Evolutionary conservation across 2,113 vertebrate genomes (phyloP).

Genomic region (Arvicanthis niloticus): DNA sequence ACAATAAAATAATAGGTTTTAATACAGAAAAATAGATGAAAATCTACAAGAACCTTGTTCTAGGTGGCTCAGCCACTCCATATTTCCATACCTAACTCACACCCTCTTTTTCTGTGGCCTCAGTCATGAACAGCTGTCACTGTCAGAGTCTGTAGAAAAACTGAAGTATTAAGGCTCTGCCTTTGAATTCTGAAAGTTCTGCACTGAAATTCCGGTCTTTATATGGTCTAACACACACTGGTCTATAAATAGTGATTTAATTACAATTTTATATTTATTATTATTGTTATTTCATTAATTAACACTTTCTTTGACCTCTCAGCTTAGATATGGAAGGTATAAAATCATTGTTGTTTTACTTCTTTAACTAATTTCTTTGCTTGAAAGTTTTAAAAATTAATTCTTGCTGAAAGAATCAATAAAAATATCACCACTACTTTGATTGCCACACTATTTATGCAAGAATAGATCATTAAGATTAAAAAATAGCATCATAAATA

Average conservation of each 20-base stretch:
- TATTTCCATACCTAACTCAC: rapidly evolving
- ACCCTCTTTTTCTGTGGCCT: rapidly evolving
- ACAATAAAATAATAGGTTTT: not conserved
- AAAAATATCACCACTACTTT: not conserved
- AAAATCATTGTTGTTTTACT: not conserved
- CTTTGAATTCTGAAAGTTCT: not conserved
- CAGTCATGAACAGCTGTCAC: rapidly evolving
- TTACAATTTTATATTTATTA: not conserved
- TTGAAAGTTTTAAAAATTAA: not conserved
- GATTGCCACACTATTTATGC: not conserved
- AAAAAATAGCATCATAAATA: not conserved
- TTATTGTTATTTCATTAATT: not conserved
- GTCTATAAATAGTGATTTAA: not conserved
- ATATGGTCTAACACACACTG: not conserved
- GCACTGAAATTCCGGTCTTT: not conserved
- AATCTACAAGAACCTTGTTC: not conserved
- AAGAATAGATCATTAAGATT: not conserved
- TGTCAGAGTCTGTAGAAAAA: not conserved
- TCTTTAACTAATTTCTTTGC: not conserved
- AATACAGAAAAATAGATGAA: not conserved
- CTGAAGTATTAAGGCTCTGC: not conserved
- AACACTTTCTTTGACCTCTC: not conserved
- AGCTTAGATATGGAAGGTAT: not conserved
- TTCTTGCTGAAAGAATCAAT: not conserved
- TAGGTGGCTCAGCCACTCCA: not conserved